Conservation (phyloP, 2,113 vertebrate genomes). For the Syngnathus typhle region DNA sequence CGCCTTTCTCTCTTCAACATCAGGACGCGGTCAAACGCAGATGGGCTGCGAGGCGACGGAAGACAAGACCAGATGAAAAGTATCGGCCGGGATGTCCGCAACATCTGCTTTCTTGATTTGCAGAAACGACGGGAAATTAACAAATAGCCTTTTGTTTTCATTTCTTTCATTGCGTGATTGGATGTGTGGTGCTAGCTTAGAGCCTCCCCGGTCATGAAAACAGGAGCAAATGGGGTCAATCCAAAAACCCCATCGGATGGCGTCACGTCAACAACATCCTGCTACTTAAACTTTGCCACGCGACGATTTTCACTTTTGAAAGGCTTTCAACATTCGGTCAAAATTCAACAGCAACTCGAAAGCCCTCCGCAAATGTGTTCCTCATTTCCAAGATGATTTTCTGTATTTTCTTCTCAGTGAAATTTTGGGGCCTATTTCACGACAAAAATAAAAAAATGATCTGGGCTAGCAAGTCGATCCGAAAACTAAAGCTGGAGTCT, state of each 20-base stretch:
- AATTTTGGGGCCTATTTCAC: not conserved
- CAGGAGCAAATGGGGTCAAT: constrained; percentile 45
- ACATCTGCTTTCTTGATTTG: constrained; percentile 98
- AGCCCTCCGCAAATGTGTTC: not conserved
- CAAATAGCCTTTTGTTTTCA: constrained; percentile 90
- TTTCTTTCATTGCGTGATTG: constrained; percentile 90
- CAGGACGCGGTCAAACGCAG: constrained; percentile 60
- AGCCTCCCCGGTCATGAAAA: constrained; percentile 84
- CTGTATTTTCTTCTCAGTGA: not conserved
- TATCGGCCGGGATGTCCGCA: constrained; percentile 85
- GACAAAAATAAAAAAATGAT: not conserved
- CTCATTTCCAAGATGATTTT: not conserved
- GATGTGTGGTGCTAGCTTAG: constrained; percentile 77
- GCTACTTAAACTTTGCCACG: not conserved
- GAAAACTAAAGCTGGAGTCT: constrained; percentile 6
- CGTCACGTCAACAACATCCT: not conserved
- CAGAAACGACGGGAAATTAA: constrained; percentile 90
- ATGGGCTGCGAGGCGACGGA: constrained; percentile 31
- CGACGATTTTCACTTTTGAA: not conserved
- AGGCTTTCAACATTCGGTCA: not conserved
- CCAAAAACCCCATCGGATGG: not conserved
- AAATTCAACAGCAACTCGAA: not conserved
- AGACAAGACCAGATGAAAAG: constrained; percentile 88
- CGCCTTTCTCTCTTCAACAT: constrained; percentile 65
- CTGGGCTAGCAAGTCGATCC: constrained; percentile 10